These are phyloP conservation scores for Endotricha flammealis DNA, from an alignment of 2,888 invertebrate species.

Conservation along the genomic window DNA sequence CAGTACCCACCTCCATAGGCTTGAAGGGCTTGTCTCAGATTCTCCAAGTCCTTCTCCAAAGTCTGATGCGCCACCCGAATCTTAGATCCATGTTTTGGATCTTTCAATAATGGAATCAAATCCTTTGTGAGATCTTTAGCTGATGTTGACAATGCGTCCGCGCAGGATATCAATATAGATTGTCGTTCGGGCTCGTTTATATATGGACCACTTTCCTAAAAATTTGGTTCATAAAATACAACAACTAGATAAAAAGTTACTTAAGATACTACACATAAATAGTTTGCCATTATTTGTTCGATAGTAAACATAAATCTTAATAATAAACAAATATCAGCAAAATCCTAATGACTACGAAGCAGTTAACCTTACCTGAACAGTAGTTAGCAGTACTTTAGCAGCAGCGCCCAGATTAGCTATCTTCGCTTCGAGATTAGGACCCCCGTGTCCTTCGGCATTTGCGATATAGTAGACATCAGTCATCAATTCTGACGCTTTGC, in stretches of 20 bases:
- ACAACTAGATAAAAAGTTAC: too few relatives aligned
- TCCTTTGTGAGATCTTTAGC: conserved; percentile 2
- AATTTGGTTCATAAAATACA: too few relatives aligned
- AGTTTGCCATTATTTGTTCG: too few relatives aligned
- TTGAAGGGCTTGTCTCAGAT: not conserved
- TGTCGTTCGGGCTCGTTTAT: conserved; percentile 14
- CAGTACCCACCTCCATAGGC: too few relatives aligned
- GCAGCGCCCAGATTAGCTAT: conserved; percentile 29
- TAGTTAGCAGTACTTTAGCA: conserved; percentile 30
- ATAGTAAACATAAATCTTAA: too few relatives aligned
- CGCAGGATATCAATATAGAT: conserved; percentile 1
- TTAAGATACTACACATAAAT: too few relatives aligned
- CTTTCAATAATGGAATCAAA: conserved; percentile 1
- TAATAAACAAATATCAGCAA: too few relatives aligned
- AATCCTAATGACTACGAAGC: too few relatives aligned
- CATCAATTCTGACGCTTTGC: conserved; percentile 26
- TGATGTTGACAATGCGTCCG: conserved; percentile 2
- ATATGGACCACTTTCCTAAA: too few relatives aligned
- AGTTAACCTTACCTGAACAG: conserved; percentile 29
- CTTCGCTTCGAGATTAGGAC: conserved; percentile 10
- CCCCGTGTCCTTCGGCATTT: conserved; percentile 10
- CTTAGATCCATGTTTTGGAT: not conserved
- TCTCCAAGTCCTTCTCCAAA: not conserved
- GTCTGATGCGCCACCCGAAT: not conserved
- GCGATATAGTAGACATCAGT: conserved; percentile 17